Percentiles rank a stretch among this genome's conserved stretches.
Conservation (phyloP, 2,797 vertebrate genomes). For the Lutra lutra region DNA sequence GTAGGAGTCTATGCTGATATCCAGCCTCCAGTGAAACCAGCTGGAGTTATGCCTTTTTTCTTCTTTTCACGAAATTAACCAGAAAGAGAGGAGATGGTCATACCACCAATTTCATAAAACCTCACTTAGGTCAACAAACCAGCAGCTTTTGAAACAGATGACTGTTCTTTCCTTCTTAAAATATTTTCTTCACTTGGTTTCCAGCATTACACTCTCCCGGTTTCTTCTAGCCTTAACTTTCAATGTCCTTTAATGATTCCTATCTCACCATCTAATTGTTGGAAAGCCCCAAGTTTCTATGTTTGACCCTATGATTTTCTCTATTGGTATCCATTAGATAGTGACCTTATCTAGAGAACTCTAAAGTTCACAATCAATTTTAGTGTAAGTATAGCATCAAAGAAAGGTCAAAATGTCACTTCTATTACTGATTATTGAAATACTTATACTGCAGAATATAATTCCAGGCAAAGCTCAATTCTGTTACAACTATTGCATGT, state of each 20-base stretch:
- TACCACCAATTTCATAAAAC: neutral
- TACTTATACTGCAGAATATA: neutral
- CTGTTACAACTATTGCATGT: neutral
- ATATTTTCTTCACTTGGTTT: neutral
- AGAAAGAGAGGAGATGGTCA: neutral
- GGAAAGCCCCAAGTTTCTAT: neutral
- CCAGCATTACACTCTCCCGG: neutral
- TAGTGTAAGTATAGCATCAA: neutral
- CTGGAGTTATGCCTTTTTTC: neutral
- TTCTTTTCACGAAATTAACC: neutral
- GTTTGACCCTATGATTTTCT: neutral
- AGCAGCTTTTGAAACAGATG: neutral
- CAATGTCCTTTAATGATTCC: neutral
- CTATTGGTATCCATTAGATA: neutral
- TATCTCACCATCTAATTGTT: neutral
- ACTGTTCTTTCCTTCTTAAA: neutral
- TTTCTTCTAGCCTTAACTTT: neutral
- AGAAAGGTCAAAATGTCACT: neutral
- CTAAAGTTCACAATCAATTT: neutral
- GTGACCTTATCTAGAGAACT: neutral
- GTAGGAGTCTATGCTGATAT: neutral
- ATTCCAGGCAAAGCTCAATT: neutral
- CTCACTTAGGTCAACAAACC: neutral
- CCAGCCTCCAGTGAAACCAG: neutral
- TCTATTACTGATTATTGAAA: neutral